Percentiles rank a stretch among this genome's conserved stretches.
Conservation (phyloP, 2,888 invertebrate species). For the Drosophila mimica region DNA sequence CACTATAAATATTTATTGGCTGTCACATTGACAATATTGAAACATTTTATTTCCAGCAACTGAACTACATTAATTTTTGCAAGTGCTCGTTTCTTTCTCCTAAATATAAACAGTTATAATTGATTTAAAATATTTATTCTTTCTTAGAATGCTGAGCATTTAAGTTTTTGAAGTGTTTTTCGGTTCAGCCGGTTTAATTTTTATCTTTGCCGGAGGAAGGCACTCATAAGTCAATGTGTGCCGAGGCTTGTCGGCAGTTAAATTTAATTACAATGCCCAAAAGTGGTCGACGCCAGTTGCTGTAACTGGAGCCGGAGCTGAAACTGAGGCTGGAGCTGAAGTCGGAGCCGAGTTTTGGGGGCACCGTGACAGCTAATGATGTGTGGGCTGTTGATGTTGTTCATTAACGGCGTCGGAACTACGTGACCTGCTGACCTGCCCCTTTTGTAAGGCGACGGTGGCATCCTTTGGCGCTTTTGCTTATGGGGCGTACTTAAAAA, state of each 20-base stretch:
- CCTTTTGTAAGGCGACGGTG: constrained; percentile 8
- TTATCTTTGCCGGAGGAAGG: constrained; percentile 34
- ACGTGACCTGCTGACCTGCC: constrained; percentile 57
- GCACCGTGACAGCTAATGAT: constrained; percentile 53
- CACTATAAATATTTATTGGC: background rate
- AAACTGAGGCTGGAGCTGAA: constrained; percentile 1
- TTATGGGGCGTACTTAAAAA: constrained; percentile 35
- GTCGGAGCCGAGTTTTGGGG: background rate
- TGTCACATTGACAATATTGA: background rate
- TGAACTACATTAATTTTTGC: background rate
- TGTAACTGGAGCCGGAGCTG: constrained; percentile 61
- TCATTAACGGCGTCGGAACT: constrained; percentile 60
- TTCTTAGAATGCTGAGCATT: background rate
- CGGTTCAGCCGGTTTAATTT: constrained; percentile 8
- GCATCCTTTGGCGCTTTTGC: constrained; percentile 34
- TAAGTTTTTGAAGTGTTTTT: background rate
- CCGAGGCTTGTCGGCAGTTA: constrained; percentile 54
- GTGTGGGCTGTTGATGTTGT: constrained; percentile 55
- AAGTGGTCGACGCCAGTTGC: constrained; percentile 50
- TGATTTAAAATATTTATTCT: background rate
- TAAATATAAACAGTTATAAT: background rate
- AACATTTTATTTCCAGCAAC: background rate
- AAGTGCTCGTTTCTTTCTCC: background rate
- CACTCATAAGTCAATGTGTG: constrained; percentile 45
- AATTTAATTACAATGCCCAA: constrained; percentile 74